Evolutionary conservation across 2,888 invertebrate species (phyloP), one percentile per base, ranked within the genome.

Genomic region (Chromoteleia sp.): DNA sequence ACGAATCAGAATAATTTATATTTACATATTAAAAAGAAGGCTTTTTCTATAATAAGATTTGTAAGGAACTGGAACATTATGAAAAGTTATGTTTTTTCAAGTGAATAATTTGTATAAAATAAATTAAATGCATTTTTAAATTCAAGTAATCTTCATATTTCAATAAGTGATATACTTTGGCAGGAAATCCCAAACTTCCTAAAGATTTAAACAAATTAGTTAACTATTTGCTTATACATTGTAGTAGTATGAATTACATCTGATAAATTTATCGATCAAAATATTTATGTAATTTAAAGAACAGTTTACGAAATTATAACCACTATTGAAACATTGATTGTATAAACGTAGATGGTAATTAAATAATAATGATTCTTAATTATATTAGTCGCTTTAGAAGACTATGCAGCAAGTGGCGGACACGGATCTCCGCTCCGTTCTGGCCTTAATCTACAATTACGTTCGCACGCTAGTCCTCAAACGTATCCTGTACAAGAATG

Each of bases 351-450:
- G 6, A 2, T 41, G 48, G 17, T 17, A 67, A 39, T 12, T 25
- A 15, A 52, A 41, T 14, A 56, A 43, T 68, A 45, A 68, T 39
- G 7, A 14, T 30, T 25, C 1, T 54, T 33, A 56, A 65, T 56
- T 45, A 5, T 4, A 1, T 21, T 33, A 80, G 80, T 80, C 75
- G 91, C 85, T 85, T 88, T 87, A 61, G 90, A 89, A 83, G 90
- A 88, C 54, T 89, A 91, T 56, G 91, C 91, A 76, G 75, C 75
- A 33, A 70, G 80, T 65, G 80, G 75, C 12, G 95, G 95, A 33
- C 95, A 96, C 89, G 96, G 96, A 25, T 96, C 96, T 10, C 96
- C 96, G 2, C 92, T 96, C 67, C 93, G 96, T 85, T 95, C 91
- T 39, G 87, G 91, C 83, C 85, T 91, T 67, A 91, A 91, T 87